Evolutionary conservation across 2,888 invertebrate genomes (phyloP), one percentile per base, ranked within the genome.

Genomic region (Rhopalosiphum nymphaeae): DNA sequence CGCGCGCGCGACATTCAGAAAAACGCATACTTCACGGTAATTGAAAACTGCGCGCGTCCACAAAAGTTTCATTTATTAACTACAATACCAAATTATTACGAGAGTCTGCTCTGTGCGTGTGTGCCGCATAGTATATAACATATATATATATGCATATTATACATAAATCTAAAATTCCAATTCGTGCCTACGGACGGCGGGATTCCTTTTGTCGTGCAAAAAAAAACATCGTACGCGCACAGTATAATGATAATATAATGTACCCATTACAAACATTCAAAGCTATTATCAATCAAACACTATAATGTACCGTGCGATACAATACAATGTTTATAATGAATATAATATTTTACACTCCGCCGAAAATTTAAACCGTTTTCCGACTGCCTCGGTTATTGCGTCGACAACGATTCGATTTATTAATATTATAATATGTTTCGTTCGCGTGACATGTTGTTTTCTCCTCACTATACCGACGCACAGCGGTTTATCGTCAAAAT

Each of bases 51-150:
- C 25, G 56, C 56, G 0, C 21, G n/a, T 61, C 89, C n/a, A 44
- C 61, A n/a, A 61, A 44, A 89, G 61, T 89, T 89, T 44, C 57
- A 29, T 89, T 89, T 46, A 89, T 89, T 61, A 61, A 89, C 61
- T 61, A 88, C 44, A 44, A 44, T 85, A 9, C 36, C 36, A 21
- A 78, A 78, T 36, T 25, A 78, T 36, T 78, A 78, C 9, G 21
- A 78, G 21, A 78, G 36, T 78, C 9, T 36, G 78, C 36, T 36
- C 36, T 3, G 36, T 9, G 78, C 21, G 9, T 36, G 2, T 3
- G 44, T 44, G 44, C 44, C 7, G 44, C 21, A 0, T 21, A 21
- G 21, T 21, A 9, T 7, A 0, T 21, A 21, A 9, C 9, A 9
- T 7, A 3, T 36, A 0, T 44, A 46, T 46, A 46, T 46, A 46